These are phyloP conservation scores for Lasioglossum malachurum DNA, from an alignment of 2,888 invertebrate genomes.

Conservation along the genomic window DNA sequence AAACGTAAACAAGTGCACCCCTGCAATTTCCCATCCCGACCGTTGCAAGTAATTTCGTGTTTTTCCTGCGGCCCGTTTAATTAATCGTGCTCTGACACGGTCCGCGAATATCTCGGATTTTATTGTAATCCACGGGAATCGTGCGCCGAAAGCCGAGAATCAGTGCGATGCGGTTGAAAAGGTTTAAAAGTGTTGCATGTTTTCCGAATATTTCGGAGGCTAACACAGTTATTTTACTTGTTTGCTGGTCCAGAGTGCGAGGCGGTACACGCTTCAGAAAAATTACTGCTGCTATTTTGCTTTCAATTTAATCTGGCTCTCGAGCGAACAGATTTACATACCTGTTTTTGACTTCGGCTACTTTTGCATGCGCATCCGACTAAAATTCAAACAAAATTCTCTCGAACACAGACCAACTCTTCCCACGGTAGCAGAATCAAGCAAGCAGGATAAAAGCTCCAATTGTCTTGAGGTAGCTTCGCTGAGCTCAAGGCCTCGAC, in stretches of 20 bases:
- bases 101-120: neutral
- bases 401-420: neutral
- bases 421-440: no score
- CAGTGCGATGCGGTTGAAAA: neutral
- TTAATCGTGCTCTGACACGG: constrained; percentile 19
- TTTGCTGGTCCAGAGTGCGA: neutral
- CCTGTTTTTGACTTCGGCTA: neutral
- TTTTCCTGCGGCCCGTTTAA: constrained; percentile 22
- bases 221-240: neutral
- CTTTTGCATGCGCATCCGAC: no score
- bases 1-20: constrained; percentile 21
- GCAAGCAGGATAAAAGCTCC: no score
- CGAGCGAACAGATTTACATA: neutral
- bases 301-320: neutral
- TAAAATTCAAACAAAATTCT: neutral
- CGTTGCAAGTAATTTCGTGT: neutral
- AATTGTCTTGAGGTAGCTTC: no score
- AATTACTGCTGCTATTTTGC: neutral
- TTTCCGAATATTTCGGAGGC: neutral
- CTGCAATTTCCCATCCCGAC: constrained; percentile 22
- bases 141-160: neutral
- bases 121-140: neutral
- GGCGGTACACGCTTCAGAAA: neutral
- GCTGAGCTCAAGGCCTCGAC: no score
- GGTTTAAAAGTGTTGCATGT: neutral